Evolutionary conservation across 2,113 vertebrate genomes (phyloP), one percentile per base, ranked within the genome.

Genomic region (Entosphenus tridentatus): DNA sequence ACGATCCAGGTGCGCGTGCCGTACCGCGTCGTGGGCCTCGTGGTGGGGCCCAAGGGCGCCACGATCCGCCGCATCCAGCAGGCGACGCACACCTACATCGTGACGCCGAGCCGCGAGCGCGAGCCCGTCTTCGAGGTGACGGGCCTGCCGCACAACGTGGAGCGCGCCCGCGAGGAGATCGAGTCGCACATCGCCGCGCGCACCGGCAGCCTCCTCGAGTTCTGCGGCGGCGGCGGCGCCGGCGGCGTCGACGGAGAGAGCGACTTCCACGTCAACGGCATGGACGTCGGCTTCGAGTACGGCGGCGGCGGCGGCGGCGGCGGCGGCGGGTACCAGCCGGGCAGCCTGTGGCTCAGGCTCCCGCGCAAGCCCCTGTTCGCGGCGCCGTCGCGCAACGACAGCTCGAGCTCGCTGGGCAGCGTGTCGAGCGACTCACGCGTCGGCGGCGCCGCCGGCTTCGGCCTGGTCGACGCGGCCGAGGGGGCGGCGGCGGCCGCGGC

Each of bases 41-140:
- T 96, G 17, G 92, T 96, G 68, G 92, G 92, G 2, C 91, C 92
- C 57, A 95, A 93, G 73, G 92, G 92, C 1, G 89, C 91, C 72
- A 96, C 92, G n/a, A 95, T 97, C 79, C 96, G 95, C 75, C 83
- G 89, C 69, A 96, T 96, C 75, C 92, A 97, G 80, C 92, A 96
- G 77, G 87, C 86, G 78, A 96, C 91, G 0, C 91, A 96, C 81
- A 97, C 92, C 0, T 97, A 97, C 80, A 97, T 97, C 2, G 89
- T 95, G 69, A 97, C 91, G 0, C 91, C 92, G 0, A 91, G 88
- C 70, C 82, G 92, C 2, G 90, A 95, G 80, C 95, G 93, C 74
- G 92, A 96, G 76, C 92, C 92, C 0, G 87, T 96, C 72, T 96
- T 97, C 0, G 91, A 93, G 57, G 92, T 97, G 72, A 96, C 91